Evolutionary conservation across 2,888 invertebrate species (phyloP).

Genomic region (Teinopalpus imperialis): DNA sequence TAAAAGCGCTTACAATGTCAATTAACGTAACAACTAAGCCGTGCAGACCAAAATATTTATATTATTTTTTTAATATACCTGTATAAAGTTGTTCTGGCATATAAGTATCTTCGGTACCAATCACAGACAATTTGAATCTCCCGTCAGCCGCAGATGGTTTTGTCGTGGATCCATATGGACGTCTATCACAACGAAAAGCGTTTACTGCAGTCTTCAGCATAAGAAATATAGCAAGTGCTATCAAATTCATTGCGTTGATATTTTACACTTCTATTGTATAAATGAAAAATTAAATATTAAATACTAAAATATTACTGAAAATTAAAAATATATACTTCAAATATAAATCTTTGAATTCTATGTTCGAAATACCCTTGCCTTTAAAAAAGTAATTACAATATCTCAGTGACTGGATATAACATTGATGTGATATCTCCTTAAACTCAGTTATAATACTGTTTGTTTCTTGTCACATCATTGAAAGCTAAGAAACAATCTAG

Average conservation of each 20-base stretch:
- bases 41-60: neutral
- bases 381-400: too few species aligned
- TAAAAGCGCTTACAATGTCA: too few species aligned
- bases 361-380: too few species aligned
- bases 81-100: slow-evolving; percentile 68
- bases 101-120: slow-evolving; percentile 52
- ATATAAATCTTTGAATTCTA: too few species aligned
- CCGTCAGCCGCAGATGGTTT: slow-evolving; percentile 62
- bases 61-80: slow-evolving; percentile 40
- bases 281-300: too few species aligned
- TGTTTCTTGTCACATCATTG: slow-evolving; percentile 2
- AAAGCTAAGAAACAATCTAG: slow-evolving; percentile 15
- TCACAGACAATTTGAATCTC: slow-evolving; percentile 51
- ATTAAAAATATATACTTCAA: too few species aligned
- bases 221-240: slow-evolving; percentile 4
- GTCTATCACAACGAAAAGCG: slow-evolving; percentile 62
- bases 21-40: too few species aligned
- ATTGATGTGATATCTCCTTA: slow-evolving; percentile 4
- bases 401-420: too few species aligned
- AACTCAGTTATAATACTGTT: slow-evolving; percentile 3
- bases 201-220: slow-evolving; percentile 19
- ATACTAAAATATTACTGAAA: too few species aligned
- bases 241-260: slow-evolving; percentile 12
- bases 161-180: slow-evolving; percentile 60
- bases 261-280: too few species aligned